Evolutionary conservation across 1,140 invertebrate genomes (phyloP).

Genomic region (Neoseiulus cucumeris): DNA sequence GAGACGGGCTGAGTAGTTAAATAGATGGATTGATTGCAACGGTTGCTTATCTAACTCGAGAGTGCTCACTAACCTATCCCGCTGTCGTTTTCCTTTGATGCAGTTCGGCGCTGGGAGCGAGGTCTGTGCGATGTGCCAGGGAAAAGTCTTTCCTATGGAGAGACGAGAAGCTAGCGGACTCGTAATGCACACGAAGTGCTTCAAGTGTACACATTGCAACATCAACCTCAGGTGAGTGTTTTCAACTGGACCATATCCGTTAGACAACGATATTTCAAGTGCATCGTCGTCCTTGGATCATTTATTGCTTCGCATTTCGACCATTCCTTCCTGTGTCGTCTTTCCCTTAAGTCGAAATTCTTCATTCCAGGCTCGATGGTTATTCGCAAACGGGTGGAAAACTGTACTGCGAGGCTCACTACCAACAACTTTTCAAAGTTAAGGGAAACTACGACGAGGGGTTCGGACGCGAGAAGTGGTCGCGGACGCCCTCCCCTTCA

Average conservation of each 20-base stretch:
- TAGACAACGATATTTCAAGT: constrained; percentile 18
- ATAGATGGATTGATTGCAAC: too few species aligned
- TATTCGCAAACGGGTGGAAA: constrained; percentile 51
- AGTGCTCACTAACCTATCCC: too few species aligned
- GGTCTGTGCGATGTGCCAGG: constrained; percentile 46
- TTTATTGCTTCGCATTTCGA: background rate
- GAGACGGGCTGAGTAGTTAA: too few species aligned
- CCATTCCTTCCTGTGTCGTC: background rate
- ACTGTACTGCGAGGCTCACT: constrained; percentile 55
- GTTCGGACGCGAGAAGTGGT: constrained; percentile 34
- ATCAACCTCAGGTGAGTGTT: constrained; percentile 43
- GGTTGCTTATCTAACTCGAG: too few species aligned
- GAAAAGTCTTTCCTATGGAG: constrained; percentile 56
- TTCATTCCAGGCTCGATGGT: constrained; percentile 44
- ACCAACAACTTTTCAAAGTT: constrained; percentile 58
- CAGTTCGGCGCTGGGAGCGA: constrained; percentile 25
- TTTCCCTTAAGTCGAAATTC: too few species aligned
- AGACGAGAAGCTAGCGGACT: constrained; percentile 52
- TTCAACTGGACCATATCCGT: constrained; percentile 17
- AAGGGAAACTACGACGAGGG: constrained; percentile 66
- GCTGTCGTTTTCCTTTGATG: background rate
- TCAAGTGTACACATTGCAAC: constrained; percentile 55
- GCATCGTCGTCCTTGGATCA: too few species aligned
- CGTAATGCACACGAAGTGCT: constrained; percentile 53
- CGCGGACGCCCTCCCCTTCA: constrained; percentile 3